Evolutionary conservation across 2,797 vertebrate genomes (phyloP).

Genomic region (Acrossocheilus fasciatus): DNA sequence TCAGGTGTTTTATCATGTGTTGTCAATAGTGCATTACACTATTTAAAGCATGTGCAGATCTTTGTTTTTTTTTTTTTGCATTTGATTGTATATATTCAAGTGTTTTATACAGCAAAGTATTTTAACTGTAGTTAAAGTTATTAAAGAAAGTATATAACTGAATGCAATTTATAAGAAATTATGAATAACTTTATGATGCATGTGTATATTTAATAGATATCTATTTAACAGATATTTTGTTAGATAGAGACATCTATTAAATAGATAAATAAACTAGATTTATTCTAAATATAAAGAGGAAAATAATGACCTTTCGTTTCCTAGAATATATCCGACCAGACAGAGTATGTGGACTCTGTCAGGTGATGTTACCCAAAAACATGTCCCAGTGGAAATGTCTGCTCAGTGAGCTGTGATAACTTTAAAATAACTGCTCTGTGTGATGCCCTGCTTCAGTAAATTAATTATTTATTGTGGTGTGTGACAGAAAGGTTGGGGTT

Average conservation of each 20-base stretch:
- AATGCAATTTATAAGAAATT: not conserved
- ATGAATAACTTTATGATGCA: not conserved
- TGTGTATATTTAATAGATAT: not conserved
- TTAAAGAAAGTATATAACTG: not conserved
- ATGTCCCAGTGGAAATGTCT: slow-evolving; percentile 69
- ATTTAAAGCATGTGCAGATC: not conserved
- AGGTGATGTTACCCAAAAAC: slow-evolving; percentile 52
- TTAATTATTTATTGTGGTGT: slow-evolving; percentile 71
- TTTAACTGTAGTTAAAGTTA: not conserved
- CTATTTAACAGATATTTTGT: not conserved
- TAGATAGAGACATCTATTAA: not conserved
- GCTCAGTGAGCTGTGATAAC: slow-evolving; percentile 76
- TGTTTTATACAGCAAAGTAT: not conserved
- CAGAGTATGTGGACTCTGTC: slow-evolving; percentile 21
- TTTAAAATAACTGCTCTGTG: slow-evolving; percentile 76
- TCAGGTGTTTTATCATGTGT: not conserved
- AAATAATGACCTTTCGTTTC: not conserved
- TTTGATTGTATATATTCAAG: not conserved
- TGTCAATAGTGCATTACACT: not conserved
- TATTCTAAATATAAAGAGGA: not conserved
- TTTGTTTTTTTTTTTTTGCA: not conserved
- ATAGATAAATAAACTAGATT: not conserved
- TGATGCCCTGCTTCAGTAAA: slow-evolving; percentile 58
- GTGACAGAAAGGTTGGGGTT: slow-evolving; percentile 44
- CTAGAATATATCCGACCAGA: not conserved